phyloP scores from a whole-genome alignment of 2,113 vertebrate species.

The Syngnathus floridae region DNA sequence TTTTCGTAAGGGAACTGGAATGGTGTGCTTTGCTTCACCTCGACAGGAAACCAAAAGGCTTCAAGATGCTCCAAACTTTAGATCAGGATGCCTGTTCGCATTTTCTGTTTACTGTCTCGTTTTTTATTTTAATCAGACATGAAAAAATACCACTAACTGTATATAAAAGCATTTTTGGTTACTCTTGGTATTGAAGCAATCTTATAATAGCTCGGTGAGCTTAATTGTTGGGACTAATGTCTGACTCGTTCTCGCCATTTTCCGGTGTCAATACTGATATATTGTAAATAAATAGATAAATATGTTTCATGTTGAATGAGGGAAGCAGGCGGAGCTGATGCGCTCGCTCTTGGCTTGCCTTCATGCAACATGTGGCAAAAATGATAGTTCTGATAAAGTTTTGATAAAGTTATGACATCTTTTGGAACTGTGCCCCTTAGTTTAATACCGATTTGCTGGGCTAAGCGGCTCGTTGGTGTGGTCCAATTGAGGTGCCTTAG shows the following conservation, averaged over 20 bases:
- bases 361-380: neutral
- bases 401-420: neutral
- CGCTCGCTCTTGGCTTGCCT: no score
- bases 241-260: no score
- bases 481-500: conserved; percentile 1
- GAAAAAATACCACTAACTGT: no score
- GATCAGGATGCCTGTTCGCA: neutral
- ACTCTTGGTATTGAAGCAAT: no score
- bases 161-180: no score
- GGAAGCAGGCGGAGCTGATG: no score
- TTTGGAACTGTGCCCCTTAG: neutral
- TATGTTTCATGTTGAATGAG: no score
- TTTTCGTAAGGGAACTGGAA: neutral
- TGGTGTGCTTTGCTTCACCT: neutral
- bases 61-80: neutral
- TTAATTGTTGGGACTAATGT: no score
- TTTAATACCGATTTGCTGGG: neutral
- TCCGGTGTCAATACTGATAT: no score
- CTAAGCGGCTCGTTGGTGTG: neutral
- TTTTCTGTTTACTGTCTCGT: neutral
- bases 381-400: neutral
- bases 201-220: no score
- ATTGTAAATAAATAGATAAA: no score
- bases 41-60: neutral
- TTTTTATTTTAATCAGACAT: neutral